Evolutionary conservation across 1,140 invertebrate genomes (phyloP).

Genomic region (Neodiprion virginianus): DNA sequence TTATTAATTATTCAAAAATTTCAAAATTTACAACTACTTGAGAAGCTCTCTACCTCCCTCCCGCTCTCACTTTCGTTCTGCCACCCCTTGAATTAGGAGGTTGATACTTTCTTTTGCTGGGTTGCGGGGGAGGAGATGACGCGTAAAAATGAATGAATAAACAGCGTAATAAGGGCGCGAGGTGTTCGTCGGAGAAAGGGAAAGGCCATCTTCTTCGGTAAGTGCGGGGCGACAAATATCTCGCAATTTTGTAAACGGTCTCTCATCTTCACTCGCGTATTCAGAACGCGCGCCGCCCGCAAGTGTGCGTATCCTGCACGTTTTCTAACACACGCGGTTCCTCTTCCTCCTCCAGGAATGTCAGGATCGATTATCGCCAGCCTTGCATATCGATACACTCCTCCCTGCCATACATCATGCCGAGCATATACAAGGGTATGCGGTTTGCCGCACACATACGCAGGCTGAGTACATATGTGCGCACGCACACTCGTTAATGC

Average conservation of each 20-base stretch:
- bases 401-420: neutral
- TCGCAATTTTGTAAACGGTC: neutral
- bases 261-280: neutral
- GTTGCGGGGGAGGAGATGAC: too few relatives aligned
- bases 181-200: too few relatives aligned
- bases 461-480: neutral
- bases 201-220: too few relatives aligned
- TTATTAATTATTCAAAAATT: conserved; percentile 4
- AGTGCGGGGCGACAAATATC: neutral
- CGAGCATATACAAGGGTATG: neutral
- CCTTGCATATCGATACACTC: conserved; percentile 11
- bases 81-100: too few relatives aligned
- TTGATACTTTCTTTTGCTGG: too few relatives aligned
- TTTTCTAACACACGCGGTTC: neutral
- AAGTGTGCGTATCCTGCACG: neutral
- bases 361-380: conserved; percentile 6
- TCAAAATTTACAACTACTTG: neutral
- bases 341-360: conserved; percentile 1
- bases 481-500: neutral
- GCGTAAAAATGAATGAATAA: neutral
- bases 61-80: neutral
- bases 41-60: neutral
- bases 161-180: neutral
- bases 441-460: too few relatives aligned
- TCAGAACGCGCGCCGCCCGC: conserved; percentile 5